Conservation (phyloP, 2,888 invertebrate genomes). For the Sisyra terminalis region DNA sequence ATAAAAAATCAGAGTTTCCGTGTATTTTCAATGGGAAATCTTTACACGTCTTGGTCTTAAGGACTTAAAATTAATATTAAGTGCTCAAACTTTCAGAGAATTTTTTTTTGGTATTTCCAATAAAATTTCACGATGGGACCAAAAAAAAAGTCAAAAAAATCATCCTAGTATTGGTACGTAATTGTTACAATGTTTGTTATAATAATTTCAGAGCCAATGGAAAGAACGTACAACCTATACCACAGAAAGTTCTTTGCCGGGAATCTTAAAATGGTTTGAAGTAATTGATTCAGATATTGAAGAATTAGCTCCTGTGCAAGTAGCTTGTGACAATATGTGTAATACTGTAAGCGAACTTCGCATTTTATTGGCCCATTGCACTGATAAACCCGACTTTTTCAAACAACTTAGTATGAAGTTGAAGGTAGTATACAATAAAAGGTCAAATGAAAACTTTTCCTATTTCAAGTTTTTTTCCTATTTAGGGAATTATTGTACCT, state of each 20-base stretch:
- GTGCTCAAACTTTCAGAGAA: too few relatives aligned
- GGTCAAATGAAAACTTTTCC: neutral
- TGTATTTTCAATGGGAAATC: too few relatives aligned
- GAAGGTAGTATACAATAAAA: slow-evolving; percentile 26
- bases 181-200: neutral
- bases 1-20: too few relatives aligned
- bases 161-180: neutral
- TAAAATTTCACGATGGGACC: too few relatives aligned
- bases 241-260: slow-evolving; percentile 70
- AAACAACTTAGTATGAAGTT: slow-evolving; percentile 88
- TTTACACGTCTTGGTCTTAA: too few relatives aligned
- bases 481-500: slow-evolving; percentile 77
- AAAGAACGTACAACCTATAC: slow-evolving; percentile 80
- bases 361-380: slow-evolving; percentile 63
- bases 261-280: slow-evolving; percentile 88
- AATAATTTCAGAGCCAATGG: slow-evolving; percentile 59
- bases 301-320: slow-evolving; percentile 65
- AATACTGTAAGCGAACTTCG: slow-evolving; percentile 75
- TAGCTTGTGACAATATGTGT: slow-evolving; percentile 88
- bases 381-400: slow-evolving; percentile 61
- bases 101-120: too few relatives aligned
- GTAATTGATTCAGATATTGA: slow-evolving; percentile 58
- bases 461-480: neutral
- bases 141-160: too few relatives aligned
- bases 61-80: too few relatives aligned